Base-by-base conservation (phyloP, 2,888 invertebrate genomes). In the Synanthedon andrenaeformis region DNA sequence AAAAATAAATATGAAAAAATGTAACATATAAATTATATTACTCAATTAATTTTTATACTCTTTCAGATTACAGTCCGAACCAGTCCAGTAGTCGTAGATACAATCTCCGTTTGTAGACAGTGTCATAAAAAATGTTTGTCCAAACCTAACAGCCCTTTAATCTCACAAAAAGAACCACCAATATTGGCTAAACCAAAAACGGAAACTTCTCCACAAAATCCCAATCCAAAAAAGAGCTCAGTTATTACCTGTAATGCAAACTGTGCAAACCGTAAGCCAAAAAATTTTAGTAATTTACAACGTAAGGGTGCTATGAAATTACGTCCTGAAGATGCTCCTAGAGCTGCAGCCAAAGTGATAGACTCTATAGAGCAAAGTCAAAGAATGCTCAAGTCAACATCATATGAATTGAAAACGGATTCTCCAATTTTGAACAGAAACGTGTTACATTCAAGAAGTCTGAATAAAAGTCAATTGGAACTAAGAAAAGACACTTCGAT, bases 101-200 rank as follows among this genome's bases (percentile, higher is more conserved):
- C 91, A 55, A 89, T 93, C 67, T 90, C 92, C 54, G 92, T 94
- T 54, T 94, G 94, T 79, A 90, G 92, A 61, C 92, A 93, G 76
- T 94, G 94, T 79, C 94, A 93, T 70, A 93, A 92, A 81, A 93
- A 92, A 69, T 94, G 93, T 80, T 89, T 91, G 59, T 89, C 90
- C 6, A 89, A 89, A 67, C 88, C 88, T 57, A 89, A 88, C 62
- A 88, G 86, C 63, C 89, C 87, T 6, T 70, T 86, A 63, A 69
- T 86, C 55, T 82, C 88, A 13, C 86, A 86, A 64, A 86, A 81
- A 69, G 84, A 84, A 65, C 76, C 80, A 17, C 69, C 76, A 35
- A 69, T 72, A 61, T 74, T 75, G 14, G 60, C 66, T 35, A 84
- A 79, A 65, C 71, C 73, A 5, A 86, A 79, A 69, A 59, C 62